Base-by-base conservation (phyloP, 2,888 invertebrate genomes). In the Philaethria dido region DNA sequence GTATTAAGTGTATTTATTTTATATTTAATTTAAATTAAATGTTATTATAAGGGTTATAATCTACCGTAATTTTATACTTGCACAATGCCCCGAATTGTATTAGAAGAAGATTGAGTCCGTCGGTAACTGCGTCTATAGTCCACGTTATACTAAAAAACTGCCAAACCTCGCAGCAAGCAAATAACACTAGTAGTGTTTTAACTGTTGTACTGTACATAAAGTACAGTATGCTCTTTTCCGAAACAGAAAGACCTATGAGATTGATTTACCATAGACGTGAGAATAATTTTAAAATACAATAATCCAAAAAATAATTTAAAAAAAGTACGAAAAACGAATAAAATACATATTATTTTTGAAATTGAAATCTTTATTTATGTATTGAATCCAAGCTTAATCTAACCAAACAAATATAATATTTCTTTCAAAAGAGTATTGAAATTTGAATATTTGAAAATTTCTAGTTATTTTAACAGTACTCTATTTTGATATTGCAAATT, bases 1-100 rank as follows among this genome's bases (percentile, higher is more conserved):
- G n/a, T 33, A 16, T 11, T 52, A 4, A 5, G 11, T n/a, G n/a
- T n/a, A n/a, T n/a, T n/a, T n/a, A n/a, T n/a, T n/a, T n/a, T n/a
- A n/a, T 33, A 16, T 52, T 29, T 52, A 1, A 52, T 11, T 52
- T 2, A 16, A 29, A 52, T 29, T 25, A 4, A n/a, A 29, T 50
- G 5, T 48, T n/a, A 48, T 25, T 22, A 6, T 48, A 14, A 22
- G 1, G 2, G 4, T 1, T 14, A 13, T 1, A 13, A 29, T 22
- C 83, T 77, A 89, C 91, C 89, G 86, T 83, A 69, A 79, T 86
- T 64, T 70, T 78, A 72, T 85, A 89, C 74, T 88, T 82, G 62
- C 82, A 87, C 14, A 85, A 70, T 6, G 85, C 77, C 18, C 85
- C 81, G 13, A 80, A 74, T 65, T 89, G 89, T 65, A 90, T 82